phyloP scores from a whole-genome alignment of 1,140 invertebrate genomes.

The Rhizoglyphus robini region DNA sequence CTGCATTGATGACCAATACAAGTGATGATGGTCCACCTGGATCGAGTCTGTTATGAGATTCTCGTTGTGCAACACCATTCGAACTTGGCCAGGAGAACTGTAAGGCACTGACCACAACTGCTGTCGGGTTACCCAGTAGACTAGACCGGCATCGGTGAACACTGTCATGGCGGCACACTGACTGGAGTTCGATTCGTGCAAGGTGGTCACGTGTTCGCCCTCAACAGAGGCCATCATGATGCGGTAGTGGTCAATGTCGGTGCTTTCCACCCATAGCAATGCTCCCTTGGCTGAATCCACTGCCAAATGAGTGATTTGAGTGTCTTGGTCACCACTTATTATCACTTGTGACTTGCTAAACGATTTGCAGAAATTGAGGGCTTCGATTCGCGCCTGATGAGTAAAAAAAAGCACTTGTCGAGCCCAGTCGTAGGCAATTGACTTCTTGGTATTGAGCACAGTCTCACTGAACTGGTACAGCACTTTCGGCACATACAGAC shows the following conservation, averaged over 20 bases:
- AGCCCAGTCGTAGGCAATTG: neutral
- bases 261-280: neutral
- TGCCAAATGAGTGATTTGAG: neutral
- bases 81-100: neutral
- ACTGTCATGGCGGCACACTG: neutral
- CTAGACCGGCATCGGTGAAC: neutral
- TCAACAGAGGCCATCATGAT: neutral
- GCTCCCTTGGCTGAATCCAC: neutral
- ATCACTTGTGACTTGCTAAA: neutral
- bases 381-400: neutral
- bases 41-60: constrained; percentile 4
- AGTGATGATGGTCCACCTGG: neutral
- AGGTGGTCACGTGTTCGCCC: neutral
- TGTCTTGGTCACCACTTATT: neutral
- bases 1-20: constrained; percentile 4
- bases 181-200: neutral
- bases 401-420: neutral
- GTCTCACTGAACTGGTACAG: neutral
- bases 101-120: neutral
- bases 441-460: neutral
- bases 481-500: neutral
- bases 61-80: neutral
- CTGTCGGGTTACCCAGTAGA: constrained; percentile 3
- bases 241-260: neutral
- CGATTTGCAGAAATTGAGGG: neutral